These are phyloP conservation scores for Drosophila macrospina DNA, from an alignment of 2,888 invertebrate species.

Conservation along the genomic window DNA sequence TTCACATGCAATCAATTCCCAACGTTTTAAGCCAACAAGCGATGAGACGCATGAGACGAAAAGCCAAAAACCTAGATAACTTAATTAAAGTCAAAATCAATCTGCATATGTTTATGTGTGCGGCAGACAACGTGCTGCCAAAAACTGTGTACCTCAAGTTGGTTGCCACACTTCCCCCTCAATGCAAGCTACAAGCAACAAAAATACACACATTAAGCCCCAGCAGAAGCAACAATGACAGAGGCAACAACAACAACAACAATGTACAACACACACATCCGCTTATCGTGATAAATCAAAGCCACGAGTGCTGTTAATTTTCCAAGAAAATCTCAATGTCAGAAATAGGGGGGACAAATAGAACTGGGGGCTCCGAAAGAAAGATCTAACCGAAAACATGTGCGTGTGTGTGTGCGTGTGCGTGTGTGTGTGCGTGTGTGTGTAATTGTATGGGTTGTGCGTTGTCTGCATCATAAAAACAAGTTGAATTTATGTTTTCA, in stretches of 20 bases:
- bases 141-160: slow-evolving; percentile 27
- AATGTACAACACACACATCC: slow-evolving; percentile 50
- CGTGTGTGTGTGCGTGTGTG: slow-evolving; percentile 27
- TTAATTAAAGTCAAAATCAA: slow-evolving; percentile 70
- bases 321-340: slow-evolving; percentile 67
- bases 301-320: slow-evolving; percentile 80
- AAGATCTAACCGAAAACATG: slow-evolving; percentile 39
- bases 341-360: not conserved
- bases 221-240: slow-evolving; percentile 24
- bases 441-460: slow-evolving; percentile 23
- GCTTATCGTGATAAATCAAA: slow-evolving; percentile 80
- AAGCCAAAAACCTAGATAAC: slow-evolving; percentile 58
- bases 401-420: slow-evolving; percentile 15
- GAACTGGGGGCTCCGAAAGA: slow-evolving; percentile 32
- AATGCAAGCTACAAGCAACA: not conserved
- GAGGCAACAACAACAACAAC: slow-evolving; percentile 25
- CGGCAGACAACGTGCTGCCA: slow-evolving; percentile 43
- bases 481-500: slow-evolving; percentile 78
- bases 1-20: slow-evolving; percentile 16
- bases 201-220: slow-evolving; percentile 32
- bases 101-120: slow-evolving; percentile 64
- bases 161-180: not conserved
- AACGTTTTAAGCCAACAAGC: slow-evolving; percentile 10
- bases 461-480: slow-evolving; percentile 50
- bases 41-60: slow-evolving; percentile 35